Conservation (phyloP, 2,888 invertebrate species). For the Drosophila tanythrix region DNA sequence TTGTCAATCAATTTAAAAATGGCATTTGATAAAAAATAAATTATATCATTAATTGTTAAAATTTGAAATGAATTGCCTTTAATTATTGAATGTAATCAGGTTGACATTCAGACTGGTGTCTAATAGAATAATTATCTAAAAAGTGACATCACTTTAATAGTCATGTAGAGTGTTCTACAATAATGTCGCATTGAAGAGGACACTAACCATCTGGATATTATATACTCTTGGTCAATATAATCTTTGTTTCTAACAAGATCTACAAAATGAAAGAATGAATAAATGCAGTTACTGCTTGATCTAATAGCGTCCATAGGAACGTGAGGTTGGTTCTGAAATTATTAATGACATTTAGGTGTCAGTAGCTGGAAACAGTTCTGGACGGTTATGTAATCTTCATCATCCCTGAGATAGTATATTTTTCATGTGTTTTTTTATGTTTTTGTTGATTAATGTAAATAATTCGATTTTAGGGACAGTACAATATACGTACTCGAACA, state of each 20-base stretch:
- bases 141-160: background rate
- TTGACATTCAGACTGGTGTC: background rate
- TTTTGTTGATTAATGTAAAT: background rate
- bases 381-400: background rate
- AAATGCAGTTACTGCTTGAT: background rate
- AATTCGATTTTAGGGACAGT: background rate
- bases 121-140: background rate
- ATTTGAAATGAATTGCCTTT: background rate
- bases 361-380: background rate
- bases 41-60: background rate
- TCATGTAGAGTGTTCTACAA: background rate
- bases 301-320: background rate
- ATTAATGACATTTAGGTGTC: background rate
- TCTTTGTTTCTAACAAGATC: background rate
- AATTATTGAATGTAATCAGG: background rate
- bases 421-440: background rate
- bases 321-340: background rate
- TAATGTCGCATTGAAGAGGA: background rate
- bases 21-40: background rate
- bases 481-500: background rate
- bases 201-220: background rate
- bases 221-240: background rate
- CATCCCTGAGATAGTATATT: background rate
- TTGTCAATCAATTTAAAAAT: background rate
- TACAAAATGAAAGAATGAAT: background rate